Percentiles rank a stretch among this genome's conserved stretches.
These are phyloP conservation scores for Promerops cafer DNA, from an alignment of 2,113 vertebrate species.

Conservation along the genomic window DNA sequence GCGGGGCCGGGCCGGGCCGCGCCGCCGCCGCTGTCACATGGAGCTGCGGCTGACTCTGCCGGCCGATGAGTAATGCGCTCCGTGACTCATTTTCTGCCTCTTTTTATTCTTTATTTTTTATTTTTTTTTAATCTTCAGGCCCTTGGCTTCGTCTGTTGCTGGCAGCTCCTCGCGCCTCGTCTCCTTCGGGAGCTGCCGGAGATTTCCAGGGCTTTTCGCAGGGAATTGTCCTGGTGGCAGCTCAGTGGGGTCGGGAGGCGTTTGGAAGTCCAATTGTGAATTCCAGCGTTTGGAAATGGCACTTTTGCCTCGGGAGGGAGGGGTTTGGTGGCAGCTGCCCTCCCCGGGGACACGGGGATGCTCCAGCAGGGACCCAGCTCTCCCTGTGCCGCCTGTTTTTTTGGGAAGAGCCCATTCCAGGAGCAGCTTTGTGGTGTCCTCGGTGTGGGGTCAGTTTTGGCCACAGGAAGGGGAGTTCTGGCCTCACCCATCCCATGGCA, in stretches of 20 bases:
- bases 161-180: neutral
- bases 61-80: neutral
- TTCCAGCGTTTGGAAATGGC: rapidly evolving
- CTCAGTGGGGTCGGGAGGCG: rapidly evolving
- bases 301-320: rapidly evolving
- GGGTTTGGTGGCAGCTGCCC: neutral
- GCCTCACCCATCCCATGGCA: rapidly evolving
- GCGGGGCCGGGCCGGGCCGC: neutral
- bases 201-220: rapidly evolving
- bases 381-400: rapidly evolving
- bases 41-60: constrained; percentile 41
- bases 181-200: neutral
- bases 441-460: rapidly evolving
- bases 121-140: neutral
- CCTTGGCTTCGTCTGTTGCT: neutral
- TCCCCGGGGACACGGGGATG: rapidly evolving
- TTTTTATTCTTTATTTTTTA: neutral
- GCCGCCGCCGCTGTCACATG: constrained; percentile 48
- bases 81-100: constrained; percentile 7
- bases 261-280: rapidly evolving
- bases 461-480: rapidly evolving
- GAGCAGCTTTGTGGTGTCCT: rapidly evolving
- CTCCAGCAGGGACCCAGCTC: neutral
- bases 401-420: rapidly evolving
- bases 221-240: rapidly evolving